Percentiles rank a stretch among this genome's conserved stretches.
Evolutionary conservation across 1,140 invertebrate species (phyloP).

Genomic region (Tetramorium simillimum): DNA sequence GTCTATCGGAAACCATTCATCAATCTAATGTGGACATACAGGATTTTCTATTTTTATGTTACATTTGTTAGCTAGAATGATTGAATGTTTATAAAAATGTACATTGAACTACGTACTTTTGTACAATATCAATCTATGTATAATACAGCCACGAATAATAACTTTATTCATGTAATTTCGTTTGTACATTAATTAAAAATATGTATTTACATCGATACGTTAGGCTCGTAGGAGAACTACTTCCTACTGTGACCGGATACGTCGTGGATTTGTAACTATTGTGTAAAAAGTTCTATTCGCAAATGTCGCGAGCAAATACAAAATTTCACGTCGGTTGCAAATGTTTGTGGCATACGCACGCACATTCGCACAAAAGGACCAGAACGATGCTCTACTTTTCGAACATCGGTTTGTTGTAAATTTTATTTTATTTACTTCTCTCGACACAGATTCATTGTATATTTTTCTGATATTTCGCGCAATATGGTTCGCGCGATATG

Average conservation of each 20-base stretch:
- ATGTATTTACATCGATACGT: constrained; percentile 66
- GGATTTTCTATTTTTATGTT: not conserved
- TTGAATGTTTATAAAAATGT: not conserved
- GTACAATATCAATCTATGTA: constrained; percentile 12
- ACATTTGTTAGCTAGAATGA: not conserved
- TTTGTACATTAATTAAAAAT: constrained; percentile 73
- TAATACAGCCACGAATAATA: constrained; percentile 41
- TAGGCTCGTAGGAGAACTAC: constrained; percentile 27
- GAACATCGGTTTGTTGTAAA: constrained; percentile 20
- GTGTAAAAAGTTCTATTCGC: constrained; percentile 67
- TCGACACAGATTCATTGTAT: not conserved
- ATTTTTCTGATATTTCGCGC: not conserved
- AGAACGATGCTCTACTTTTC: not conserved
- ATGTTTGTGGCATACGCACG: not conserved
- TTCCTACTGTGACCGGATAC: constrained; percentile 5
- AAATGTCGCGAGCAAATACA: constrained; percentile 44
- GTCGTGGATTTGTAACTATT: constrained; percentile 28
- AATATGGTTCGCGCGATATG: not conserved
- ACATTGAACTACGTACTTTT: not conserved
- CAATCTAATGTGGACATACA: not conserved
- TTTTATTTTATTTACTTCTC: constrained; percentile 36
- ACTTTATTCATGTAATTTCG: constrained; percentile 62
- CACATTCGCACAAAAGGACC: not conserved
- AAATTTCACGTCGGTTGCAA: constrained; percentile 46
- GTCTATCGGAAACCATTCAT: not conserved